Evolutionary conservation across 2,888 invertebrate genomes (phyloP).

Genomic region (Luperina testacea): DNA sequence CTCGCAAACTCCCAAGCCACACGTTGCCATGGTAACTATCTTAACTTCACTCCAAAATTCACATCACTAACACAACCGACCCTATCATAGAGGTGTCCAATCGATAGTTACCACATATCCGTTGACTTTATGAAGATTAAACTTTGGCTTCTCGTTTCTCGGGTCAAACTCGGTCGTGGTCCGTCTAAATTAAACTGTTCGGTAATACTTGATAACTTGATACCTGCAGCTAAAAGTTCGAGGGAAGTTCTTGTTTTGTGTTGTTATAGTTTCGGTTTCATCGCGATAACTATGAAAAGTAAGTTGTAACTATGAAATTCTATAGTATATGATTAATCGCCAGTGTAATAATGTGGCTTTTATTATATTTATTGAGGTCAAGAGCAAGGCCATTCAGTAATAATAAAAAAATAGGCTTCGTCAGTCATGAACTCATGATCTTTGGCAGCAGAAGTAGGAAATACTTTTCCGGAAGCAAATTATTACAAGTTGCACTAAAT

Average conservation of each 20-base stretch:
- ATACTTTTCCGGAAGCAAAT: background rate
- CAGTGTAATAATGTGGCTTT: background rate
- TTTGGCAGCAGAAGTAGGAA: background rate
- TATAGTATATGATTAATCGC: background rate
- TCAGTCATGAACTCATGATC: background rate
- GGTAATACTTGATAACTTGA: conserved; percentile 48
- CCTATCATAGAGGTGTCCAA: conserved; percentile 32
- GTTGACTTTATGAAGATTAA: conserved; percentile 61
- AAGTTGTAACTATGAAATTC: background rate
- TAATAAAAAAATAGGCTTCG: no score
- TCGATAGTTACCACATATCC: conserved; percentile 47
- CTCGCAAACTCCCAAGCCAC: conserved; percentile 5
- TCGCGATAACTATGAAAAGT: conserved; percentile 1
- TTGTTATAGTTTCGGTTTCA: conserved; percentile 28
- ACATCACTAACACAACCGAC: conserved; percentile 16
- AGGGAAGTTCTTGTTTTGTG: conserved; percentile 25
- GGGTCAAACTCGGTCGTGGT: conserved; percentile 28
- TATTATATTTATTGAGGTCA: background rate
- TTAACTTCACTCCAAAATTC: conserved; percentile 32
- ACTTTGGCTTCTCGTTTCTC: conserved; percentile 39
- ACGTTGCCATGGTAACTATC: conserved; percentile 24
- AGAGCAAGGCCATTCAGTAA: no score
- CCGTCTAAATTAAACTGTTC: conserved; percentile 53
- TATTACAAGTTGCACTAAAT: background rate
- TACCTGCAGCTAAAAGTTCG: conserved; percentile 38